Base-by-base conservation (phyloP, 1,140 invertebrate species). In the Drosophila lini region DNA sequence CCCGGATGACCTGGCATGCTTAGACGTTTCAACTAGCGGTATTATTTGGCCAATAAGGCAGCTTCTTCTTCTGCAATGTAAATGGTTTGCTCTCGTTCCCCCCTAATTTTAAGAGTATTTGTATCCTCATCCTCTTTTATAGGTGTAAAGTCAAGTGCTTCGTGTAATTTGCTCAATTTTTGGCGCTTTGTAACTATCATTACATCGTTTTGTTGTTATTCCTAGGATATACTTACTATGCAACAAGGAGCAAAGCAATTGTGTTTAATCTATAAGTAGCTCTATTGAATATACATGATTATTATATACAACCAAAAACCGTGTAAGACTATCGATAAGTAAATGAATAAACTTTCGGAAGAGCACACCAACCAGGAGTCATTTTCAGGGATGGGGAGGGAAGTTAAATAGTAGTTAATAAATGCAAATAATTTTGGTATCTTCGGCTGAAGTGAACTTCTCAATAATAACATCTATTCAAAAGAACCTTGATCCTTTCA, bases 81-180 rank as follows among this genome's bases (percentile, higher is more conserved):
- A 77, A 77, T 81, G 61, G 73, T 80, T 84, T 85, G 82, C 81
- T 81, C 78, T 76, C 58, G 57, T 71, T 70, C 48, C 36, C 25
- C 47, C 28, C 19, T 32, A 34, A 44, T 52, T 62, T 74, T 77
- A 68, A 44, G 44, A 63, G 48, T 65, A 53, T 34, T 16, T 16
- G 44, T 75, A 47, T 58, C 41, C 19, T 16, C n/a, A 45, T 70
- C 34, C 56, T 63, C 44, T 34, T 45, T 65, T 47, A 41, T 75
- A 80, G 56, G 44, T 83, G 60, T 81, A 78, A 68, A 45, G 56
- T 83, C 77, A 80, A 89, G 73, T 89, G 80, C 74, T 84, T 89
- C 61, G 57, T 83, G 80, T 84, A 90, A 76, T 90, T 89, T 89
- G 84, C 84, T 90, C 84, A 89, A 90, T 90, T 85, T 77, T 78